These are phyloP conservation scores for Aurelia coerulea DNA, from an alignment of 30 jellyfish, hydroid and myxozoan genomes.

Conservation along the genomic window DNA sequence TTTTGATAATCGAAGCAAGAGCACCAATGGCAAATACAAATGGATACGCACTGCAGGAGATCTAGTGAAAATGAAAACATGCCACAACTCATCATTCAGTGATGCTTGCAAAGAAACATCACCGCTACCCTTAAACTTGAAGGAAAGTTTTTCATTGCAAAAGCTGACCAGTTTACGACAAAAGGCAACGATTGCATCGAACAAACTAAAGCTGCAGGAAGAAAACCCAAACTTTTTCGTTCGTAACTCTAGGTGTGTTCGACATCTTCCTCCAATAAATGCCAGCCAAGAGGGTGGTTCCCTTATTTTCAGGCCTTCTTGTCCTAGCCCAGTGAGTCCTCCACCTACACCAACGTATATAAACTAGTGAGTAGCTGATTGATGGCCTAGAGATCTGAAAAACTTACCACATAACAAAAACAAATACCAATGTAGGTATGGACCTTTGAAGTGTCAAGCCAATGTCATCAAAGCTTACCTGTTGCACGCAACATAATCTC, in stretches of 20 bases:
- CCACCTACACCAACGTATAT: constrained; percentile 31
- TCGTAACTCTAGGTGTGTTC: constrained; percentile 29
- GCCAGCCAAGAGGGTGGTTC: no score
- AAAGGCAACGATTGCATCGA: background rate
- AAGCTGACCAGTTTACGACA: background rate
- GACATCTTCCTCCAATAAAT: constrained; percentile 58
- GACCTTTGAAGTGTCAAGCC: no score
- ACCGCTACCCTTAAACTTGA: no score
- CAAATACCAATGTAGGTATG: no score
- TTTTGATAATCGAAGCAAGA: no score
- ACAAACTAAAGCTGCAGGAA: background rate
- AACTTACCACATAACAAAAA: no score
- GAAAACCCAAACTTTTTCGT: constrained; percentile 27
- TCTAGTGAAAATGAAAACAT: background rate
- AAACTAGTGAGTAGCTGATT: background rate
- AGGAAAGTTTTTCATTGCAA: no score
- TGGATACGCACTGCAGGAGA: constrained; percentile 4
- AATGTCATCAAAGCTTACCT: no score
- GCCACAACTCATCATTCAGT: background rate
- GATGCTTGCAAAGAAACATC: no score
- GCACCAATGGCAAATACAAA: background rate
- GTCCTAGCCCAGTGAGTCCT: constrained; percentile 61
- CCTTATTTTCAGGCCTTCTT: constrained; percentile 3
- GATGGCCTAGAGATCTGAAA: background rate
- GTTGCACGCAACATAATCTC: no score